Conservation (phyloP, 2,797 vertebrate genomes). For the Crocidura indochinensis region DNA sequence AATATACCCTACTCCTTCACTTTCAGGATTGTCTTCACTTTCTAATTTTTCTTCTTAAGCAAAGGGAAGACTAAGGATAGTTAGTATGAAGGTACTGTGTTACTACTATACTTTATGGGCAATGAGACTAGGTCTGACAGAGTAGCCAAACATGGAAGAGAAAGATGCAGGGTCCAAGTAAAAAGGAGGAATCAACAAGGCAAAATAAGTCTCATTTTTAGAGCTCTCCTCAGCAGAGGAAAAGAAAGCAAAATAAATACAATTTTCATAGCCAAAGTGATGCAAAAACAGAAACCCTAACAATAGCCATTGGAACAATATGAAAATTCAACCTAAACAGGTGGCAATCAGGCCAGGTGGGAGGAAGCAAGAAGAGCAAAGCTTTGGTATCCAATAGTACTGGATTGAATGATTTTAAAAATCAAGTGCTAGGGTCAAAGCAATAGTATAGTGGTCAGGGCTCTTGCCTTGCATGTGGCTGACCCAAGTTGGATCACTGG, state of each 20-base stretch:
- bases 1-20: neutral
- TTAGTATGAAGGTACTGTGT: neutral
- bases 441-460: no score
- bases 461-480: no score
- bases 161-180: neutral
- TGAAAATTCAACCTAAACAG: no score
- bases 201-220: neutral
- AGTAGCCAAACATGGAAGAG: neutral
- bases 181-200: neutral
- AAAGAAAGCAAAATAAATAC: constrained; percentile 45
- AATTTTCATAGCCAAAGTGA: neutral
- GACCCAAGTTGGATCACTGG: no score
- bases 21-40: neutral
- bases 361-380: no score
- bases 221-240: neutral
- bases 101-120: neutral
- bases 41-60: neutral
- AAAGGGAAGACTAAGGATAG: neutral
- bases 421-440: neutral
- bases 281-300: neutral
- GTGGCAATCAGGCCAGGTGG: no score
- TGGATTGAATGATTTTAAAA: constrained; percentile 28
- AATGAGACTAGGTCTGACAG: neutral
- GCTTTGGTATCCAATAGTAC: no score
- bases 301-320: no score